Percentiles rank a stretch among this genome's conserved stretches.
phyloP scores from a whole-genome alignment of 2,888 invertebrate species.

The Stegana nigrithorax region DNA sequence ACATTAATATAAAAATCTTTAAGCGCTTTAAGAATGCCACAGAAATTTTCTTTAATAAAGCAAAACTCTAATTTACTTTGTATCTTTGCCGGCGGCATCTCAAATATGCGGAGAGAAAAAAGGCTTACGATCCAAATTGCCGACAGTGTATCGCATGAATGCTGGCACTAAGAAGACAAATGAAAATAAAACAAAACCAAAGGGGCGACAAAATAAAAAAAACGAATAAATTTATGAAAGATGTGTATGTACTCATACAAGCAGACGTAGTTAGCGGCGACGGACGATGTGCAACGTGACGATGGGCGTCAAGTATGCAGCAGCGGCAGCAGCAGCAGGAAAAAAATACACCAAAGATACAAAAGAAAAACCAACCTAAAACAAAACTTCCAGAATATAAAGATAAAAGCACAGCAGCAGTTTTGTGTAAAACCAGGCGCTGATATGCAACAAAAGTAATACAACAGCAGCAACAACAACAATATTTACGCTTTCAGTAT shows the following conservation, averaged over 20 bases:
- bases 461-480: constrained; percentile 1
- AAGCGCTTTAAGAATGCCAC: background rate
- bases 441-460: background rate
- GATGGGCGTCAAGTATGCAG: no score
- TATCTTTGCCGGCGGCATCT: background rate
- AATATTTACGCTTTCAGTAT: constrained; percentile 1
- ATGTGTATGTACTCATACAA: no score
- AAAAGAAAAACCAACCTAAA: background rate
- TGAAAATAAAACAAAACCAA: background rate
- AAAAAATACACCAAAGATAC: background rate
- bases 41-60: background rate
- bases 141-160: no score
- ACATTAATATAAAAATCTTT: no score
- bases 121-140: background rate
- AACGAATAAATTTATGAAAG: no score
- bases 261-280: no score
- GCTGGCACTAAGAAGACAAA: background rate
- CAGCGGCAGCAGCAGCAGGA: no score
- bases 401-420: background rate
- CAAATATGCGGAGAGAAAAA: background rate
- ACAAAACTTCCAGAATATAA: no score
- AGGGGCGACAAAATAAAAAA: background rate
- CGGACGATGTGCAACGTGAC: no score
- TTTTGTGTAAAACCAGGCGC: background rate
- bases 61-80: background rate